Base-by-base conservation (phyloP, 2,113 vertebrate genomes). In the Oriolus oriolus region DNA sequence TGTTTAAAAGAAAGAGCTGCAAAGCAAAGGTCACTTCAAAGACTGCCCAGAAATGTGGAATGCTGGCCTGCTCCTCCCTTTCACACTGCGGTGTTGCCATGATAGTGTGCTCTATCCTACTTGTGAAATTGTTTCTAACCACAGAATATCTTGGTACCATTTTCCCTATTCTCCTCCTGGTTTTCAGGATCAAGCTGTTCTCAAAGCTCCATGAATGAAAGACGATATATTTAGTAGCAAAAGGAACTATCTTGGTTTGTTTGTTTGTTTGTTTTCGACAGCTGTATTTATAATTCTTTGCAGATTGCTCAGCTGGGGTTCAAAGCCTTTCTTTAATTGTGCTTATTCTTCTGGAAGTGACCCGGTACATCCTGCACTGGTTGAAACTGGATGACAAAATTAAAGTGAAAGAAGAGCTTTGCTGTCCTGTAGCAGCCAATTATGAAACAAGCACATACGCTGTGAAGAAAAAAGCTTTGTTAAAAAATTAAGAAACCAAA, bases 11-110 rank as follows among this genome's bases (percentile, higher is more conserved):
- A 87, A 85, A 79, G 56, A 76, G 41, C 71, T 30, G n/a, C 91
- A 97, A 95, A 96, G 93, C 68, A 91, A 85, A 81, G 60, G 73
- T 78, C 86, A 76, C 73, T 87, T 95, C 92, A 94, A 87, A 90
- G 90, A 44, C 49, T 47, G 68, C 69, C 37, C 57, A 77, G 83
- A 78, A 85, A 71, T n/a, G 41, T 50, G 53, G 84, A 89, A 87
- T 95, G 83, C 31, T 89, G 52, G 24, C 33, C 50, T 78, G 30
- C 74, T 89, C 39, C 74, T 95, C 78, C 39, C 20, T 94, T 90
- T 94, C 65, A 75, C 64, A 59, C 64, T 22, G 30, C 15, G 7
- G 37, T 89, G 83, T 74, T 88, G 60, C 33, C 57, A 47, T 2
- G 3, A 53, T 69, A 61, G 57, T 6, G 1, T 54, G 33, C 56